Evolutionary conservation across 2,113 vertebrate genomes (phyloP), one percentile per base, ranked within the genome.

Genomic region (Cyprinus carpio): DNA sequence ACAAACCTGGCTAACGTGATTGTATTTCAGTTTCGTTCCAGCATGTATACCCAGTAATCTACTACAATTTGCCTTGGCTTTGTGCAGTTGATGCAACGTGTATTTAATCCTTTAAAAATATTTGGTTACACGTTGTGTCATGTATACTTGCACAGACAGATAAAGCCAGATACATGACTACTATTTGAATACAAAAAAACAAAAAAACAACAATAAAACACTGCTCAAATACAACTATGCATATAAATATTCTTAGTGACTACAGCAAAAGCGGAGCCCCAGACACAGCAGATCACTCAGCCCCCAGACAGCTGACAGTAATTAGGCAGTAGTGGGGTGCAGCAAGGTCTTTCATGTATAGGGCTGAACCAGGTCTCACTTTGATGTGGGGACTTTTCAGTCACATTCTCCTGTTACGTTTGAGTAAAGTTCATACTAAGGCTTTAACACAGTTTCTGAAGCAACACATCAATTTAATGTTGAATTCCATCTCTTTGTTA

Each of bases 221-320:
- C 25, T 76, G 7, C 49, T 29, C 16, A 76, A 76, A 54, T 76
- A 10, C 18, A 31, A 75, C 43, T 29, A 5, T 0, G 23, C 69
- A 40, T 72, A 31, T 23, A 40, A 72, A 40, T 15, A 31, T 31
- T 23, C 46, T 54, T 76, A 76, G 49, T 20, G 16, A 69, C 40
- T 54, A 65, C 49, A 78, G 80, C 56, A 87, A 75, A 71, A 60
- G 49, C 3, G 4, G 34, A 49, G 40, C 34, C 56, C 62, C 69
- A 71, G 27, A 43, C 72, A 60, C 67, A 62, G 75, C 51, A 76
- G 40, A 86, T 82, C 84, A 82, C 31, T 87, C 77, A 56, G 67
- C 16, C 79, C 64, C 64, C 71, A 87, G 83, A 80, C 86, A 89
- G 89, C 84, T 86, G 86, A 86, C 79, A 62, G 84, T 87, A 86